Base-by-base conservation (phyloP, 2,888 invertebrate genomes). In the Griposia aprilina region DNA sequence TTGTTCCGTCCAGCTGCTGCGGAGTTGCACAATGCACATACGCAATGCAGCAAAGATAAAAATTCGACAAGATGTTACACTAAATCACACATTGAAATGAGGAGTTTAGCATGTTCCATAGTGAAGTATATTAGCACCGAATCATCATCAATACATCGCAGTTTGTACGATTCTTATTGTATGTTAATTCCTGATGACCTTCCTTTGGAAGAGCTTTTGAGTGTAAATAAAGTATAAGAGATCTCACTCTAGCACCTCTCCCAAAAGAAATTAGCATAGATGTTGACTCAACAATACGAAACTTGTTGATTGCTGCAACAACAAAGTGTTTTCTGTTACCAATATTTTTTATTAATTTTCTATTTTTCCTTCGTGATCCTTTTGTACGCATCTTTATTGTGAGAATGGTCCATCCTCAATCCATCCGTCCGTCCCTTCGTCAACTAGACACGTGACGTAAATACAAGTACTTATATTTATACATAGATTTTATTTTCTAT, bases 401-500 rank as follows among this genome's bases (percentile, higher is more conserved):
- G 55, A 60, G 7, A 5, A 15, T 45, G 45, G 74, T 74, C 57
- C 74, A 71, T 80, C 67, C 68, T 80, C 84, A 74, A 74, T 75
- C 68, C 62, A 73, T 78, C 81, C 69, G 50, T 57, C 59, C 68
- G 78, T 86, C 84, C 89, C 86, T 89, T 85, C 82, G 84, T 88
- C 88, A 85, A 85, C 77, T 62, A 66, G 84, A 85, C 79, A 59
- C n/a, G 70, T 84, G 87, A 88, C 82, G 69, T 79, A 81, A 81
- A 84, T 85, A 77, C 72, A 55, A 76, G 59, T 71, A 74, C 55
- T 74, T 80, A 74, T 78, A 81, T 65, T 67, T 81, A 78, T 80
- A 74, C 62, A 63, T 83, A 70, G 10, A 67, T 67, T 79, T 74
- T 82, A 76, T 78, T 82, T 83, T 81, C 72, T 75, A 78, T 82